Base-by-base conservation (phyloP, 2,888 invertebrate species). In the Nycteola revayana region DNA sequence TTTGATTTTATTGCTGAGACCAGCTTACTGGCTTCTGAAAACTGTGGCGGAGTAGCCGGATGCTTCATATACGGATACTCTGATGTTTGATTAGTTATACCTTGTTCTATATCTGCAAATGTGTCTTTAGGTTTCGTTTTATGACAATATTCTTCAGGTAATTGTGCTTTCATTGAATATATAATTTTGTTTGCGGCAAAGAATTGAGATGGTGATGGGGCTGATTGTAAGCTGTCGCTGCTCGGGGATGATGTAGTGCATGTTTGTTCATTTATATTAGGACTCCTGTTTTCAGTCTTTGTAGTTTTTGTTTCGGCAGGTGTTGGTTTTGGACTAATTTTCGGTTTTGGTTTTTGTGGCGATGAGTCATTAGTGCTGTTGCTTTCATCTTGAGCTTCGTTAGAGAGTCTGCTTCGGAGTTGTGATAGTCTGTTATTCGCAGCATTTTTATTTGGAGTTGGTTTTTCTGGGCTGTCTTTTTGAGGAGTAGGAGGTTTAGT, bases 171-270 rank as follows among this genome's bases (percentile, higher is more conserved):
- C 83, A 88, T 87, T 1, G 88, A 78, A 2, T 73, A 82, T 45
- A 88, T 76, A 21, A 87, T 86, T 67, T 86, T 88, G 36, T 83
- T 88, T 1, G 86, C 88, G 0, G 86, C 75, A 37, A 86, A 75
- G 49, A 88, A 88, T 37, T 87, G 88, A 20, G 88, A 86, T 0
- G 86, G 83, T 3, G 85, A 84, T 9, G 80, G 73, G 3, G 67
- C 66, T 0, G 83, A 79, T 10, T 80, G 79, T 6, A 76, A 43
- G 11, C 73, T 84, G 10, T 85, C 87, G 42, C 66, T 79, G 42
- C 66, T 77, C 0, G 82, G 83, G 1, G 85, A 83, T 11, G 78
- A 80, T 0, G 60, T 65, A 0, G 60, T 40, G 24, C 60, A 66
- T 56, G 66, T 76, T 2, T 68, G 52, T 14, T 84, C 82, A 36